Percentiles rank a stretch among this genome's conserved stretches.
phyloP scores from a whole-genome alignment of 1,140 invertebrate species.

The Asbolus verrucosus region DNA sequence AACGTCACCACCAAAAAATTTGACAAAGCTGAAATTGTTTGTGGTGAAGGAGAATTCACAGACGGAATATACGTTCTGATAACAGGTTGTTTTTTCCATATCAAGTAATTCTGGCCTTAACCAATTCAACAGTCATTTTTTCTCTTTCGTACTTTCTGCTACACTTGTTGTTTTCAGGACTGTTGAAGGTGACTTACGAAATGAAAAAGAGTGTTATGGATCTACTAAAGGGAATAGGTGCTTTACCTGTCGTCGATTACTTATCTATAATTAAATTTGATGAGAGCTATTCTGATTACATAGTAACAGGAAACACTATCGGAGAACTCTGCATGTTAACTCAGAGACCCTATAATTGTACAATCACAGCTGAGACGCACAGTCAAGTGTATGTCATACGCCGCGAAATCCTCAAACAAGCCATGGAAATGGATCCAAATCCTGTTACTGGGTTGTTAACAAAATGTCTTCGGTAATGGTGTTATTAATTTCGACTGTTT shows the following conservation, averaged over 20 bases:
- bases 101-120: too few species aligned
- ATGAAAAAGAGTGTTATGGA: too few species aligned
- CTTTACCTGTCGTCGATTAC: not conserved
- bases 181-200: too few species aligned
- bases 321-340: conserved; percentile 46
- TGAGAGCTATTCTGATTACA: conserved; percentile 7
- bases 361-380: conserved; percentile 45
- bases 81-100: too few species aligned
- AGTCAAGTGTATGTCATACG: conserved; percentile 40
- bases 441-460: conserved; percentile 5
- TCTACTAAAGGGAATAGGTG: not conserved
- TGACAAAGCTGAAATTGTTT: conserved; percentile 17
- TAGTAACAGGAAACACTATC: conserved; percentile 46
- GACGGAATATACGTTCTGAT: conserved; percentile 48
- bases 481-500: not conserved
- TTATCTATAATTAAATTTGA: not conserved
- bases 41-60: conserved; percentile 5
- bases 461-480: not conserved
- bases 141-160: too few species aligned
- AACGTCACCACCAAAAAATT: conserved; percentile 29
- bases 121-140: too few species aligned
- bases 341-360: conserved; percentile 39
- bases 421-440: conserved; percentile 35
- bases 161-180: too few species aligned
- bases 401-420: conserved; percentile 17